Percentiles rank a stretch among this genome's conserved stretches.
Conservation (phyloP, 2,797 vertebrate species). For the Gymnocypris eckloni region DNA sequence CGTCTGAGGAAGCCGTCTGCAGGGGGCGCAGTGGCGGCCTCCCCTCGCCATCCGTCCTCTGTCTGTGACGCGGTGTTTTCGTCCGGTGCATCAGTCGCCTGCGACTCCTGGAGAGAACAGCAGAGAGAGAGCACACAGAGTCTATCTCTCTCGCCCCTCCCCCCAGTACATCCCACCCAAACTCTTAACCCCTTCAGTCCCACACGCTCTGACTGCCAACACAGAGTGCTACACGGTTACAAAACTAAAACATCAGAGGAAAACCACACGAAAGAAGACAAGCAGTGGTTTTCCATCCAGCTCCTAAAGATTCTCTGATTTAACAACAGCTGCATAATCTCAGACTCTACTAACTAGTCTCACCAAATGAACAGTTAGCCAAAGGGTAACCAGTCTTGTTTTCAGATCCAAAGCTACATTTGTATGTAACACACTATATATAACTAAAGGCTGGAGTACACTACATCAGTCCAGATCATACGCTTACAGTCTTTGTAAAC, state of each 20-base stretch:
- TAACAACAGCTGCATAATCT: not conserved
- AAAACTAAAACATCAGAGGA: not conserved
- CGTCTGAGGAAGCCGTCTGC: constrained; percentile 65
- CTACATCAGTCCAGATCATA: too few relatives aligned
- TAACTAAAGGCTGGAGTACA: too few relatives aligned
- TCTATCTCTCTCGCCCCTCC: not conserved
- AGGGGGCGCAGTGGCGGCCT: constrained; percentile 52
- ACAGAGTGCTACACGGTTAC: not conserved
- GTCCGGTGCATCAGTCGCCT: constrained; percentile 31
- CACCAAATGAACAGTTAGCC: too few relatives aligned
- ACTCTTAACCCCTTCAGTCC: constrained; percentile 33
- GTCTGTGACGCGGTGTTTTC: constrained; percentile 34
- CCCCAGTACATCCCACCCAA: not conserved
- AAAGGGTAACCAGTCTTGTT: not conserved
- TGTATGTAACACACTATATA: not conserved
- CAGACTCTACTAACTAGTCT: not conserved
- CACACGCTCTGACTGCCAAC: not conserved
- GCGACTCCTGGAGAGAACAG: constrained; percentile 20
- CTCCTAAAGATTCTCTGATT: too few relatives aligned
- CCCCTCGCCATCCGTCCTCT: constrained; percentile 32
- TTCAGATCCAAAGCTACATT: not conserved
- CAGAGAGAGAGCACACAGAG: not conserved
- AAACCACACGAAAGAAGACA: not conserved
- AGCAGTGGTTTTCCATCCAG: not conserved
- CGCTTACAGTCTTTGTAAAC: too few relatives aligned